Evolutionary conservation across 1,140 invertebrate species (phyloP).

Genomic region (Anagrus nilaparvatae): DNA sequence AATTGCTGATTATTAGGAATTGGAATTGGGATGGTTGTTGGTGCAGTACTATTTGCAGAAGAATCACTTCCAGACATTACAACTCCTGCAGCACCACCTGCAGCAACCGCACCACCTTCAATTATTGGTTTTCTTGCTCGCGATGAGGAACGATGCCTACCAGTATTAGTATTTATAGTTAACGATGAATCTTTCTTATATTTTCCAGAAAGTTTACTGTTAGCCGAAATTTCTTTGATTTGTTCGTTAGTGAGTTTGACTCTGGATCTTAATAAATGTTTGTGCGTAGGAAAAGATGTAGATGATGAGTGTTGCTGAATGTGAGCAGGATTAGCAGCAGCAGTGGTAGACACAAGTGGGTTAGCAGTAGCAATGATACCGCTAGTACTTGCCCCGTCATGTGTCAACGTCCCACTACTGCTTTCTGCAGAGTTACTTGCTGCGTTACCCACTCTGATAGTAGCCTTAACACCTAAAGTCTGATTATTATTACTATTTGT

Average conservation of each 20-base stretch:
- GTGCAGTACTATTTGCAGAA: slow-evolving; percentile 11
- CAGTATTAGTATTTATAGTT: too few relatives aligned
- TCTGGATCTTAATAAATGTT: slow-evolving; percentile 39
- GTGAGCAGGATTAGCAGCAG: slow-evolving; percentile 35
- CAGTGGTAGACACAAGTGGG: slow-evolving; percentile 25
- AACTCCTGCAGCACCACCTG: slow-evolving; percentile 29
- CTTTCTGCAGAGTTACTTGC: slow-evolving; percentile 42
- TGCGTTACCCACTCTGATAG: slow-evolving; percentile 45
- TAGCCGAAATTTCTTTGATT: slow-evolving; percentile 31
- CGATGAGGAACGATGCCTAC: slow-evolving; percentile 49
- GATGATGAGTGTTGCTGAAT: slow-evolving; percentile 30
- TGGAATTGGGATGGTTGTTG: slow-evolving; percentile 29
- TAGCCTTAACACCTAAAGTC: slow-evolving; percentile 39
- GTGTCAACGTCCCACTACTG: slow-evolving; percentile 40
- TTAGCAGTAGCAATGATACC: slow-evolving; percentile 14
- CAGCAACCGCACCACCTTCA: slow-evolving; percentile 28
- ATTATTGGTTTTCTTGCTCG: slow-evolving; percentile 42
- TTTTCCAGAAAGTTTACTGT: slow-evolving; percentile 24
- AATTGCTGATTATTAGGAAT: slow-evolving; percentile 22
- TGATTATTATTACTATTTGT: slow-evolving; percentile 35
- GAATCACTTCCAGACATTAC: slow-evolving; percentile 37
- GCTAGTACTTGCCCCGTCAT: slow-evolving; percentile 36
- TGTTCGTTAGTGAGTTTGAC: slow-evolving; percentile 33
- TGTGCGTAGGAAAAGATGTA: slow-evolving; percentile 40
- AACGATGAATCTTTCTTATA: slow-evolving; percentile 46